Conservation (phyloP, 2,797 vertebrate species). For the Hoplostethus atlanticus region DNA sequence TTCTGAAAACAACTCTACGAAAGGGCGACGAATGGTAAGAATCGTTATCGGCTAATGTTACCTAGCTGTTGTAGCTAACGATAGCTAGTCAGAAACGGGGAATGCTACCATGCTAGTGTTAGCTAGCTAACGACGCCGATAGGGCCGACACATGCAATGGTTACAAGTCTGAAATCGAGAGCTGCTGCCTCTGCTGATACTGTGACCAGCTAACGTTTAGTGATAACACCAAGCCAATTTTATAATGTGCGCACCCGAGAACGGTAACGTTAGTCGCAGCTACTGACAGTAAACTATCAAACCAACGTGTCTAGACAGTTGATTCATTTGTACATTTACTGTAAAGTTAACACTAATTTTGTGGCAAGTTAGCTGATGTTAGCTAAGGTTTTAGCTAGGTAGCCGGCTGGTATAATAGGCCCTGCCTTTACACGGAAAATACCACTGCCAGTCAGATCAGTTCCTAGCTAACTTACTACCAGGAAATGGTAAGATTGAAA, state of each 20-base stretch:
- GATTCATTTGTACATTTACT: background rate
- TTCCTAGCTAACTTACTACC: slow-evolving; percentile 12
- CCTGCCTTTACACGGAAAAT: slow-evolving; percentile 33
- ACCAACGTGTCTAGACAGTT: background rate
- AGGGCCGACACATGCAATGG: background rate
- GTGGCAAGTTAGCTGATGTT: slow-evolving; percentile 37
- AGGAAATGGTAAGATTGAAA: slow-evolving; percentile 13
- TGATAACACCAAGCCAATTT: slow-evolving; percentile 21
- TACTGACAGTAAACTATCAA: background rate
- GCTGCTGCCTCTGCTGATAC: slow-evolving; percentile 35
- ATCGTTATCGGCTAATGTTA: background rate
- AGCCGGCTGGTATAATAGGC: slow-evolving; percentile 54
- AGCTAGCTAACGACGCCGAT: slow-evolving; percentile 31
- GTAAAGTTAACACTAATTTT: slow-evolving; percentile 9
- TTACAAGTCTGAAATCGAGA: slow-evolving; percentile 44
- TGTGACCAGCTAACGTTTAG: slow-evolving; percentile 49
- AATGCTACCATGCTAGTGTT: slow-evolving; percentile 69
- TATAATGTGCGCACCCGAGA: background rate
- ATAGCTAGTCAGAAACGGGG: slow-evolving; percentile 58
- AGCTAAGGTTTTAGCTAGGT: slow-evolving; percentile 44
- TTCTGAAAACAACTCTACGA: slow-evolving; percentile 84
- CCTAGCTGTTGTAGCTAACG: slow-evolving; percentile 24
- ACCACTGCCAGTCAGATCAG: slow-evolving; percentile 39
- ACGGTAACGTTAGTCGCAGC: background rate
- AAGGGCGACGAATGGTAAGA: slow-evolving; percentile 89